Evolutionary conservation across 2,888 invertebrate species (phyloP), one percentile per base, ranked within the genome.

Genomic region (Temnothorax unifasciatus): DNA sequence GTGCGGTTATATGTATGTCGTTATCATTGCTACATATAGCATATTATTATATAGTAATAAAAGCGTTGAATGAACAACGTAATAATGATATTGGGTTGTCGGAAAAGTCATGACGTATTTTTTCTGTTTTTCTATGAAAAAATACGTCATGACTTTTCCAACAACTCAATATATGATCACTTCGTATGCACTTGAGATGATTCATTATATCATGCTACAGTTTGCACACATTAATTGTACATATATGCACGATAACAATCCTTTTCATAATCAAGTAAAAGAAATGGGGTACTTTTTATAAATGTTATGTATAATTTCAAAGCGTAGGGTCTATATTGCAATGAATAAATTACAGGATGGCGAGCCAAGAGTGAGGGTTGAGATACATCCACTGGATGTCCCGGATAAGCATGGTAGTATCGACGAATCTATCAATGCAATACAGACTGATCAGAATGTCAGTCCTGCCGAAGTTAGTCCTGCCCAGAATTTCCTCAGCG

Each of bases 401-500:
- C 91, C 92, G n/a, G 95, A 95, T 18, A 94, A 94, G 76, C 92
- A 92, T 44, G 89, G 84, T 57, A 91, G 85, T 68, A 86, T 90
- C 29, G 93, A 94, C 50, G 92, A 93, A 54, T 85, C 92, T 34
- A 73, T 90, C 21, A 92, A 82, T 85, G 86, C 91, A 4, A 83
- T 93, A 4, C 66, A 47, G 83, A 82, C 88, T 71, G 91, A 90
- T 86, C 89, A 92, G 85, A 83, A 92, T 89, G 89, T 94, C n/a
- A 91, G 89, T 71, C 94, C 95, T 2, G 93, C 93, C 4, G 97
- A 98, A 93, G 96, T 97, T 61, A 96, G 97, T 63, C 97, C 98
- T 0, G 97, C 98, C 0, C 95, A 97, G 85, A 97, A 97, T 63
- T 98, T 99, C 93, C 95, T 99, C 1, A 97, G 96, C 87, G 99